Evolutionary conservation across 2,797 vertebrate genomes (phyloP), one percentile per base, ranked within the genome.

Genomic region (Sternarchorhynchus goeldii): DNA sequence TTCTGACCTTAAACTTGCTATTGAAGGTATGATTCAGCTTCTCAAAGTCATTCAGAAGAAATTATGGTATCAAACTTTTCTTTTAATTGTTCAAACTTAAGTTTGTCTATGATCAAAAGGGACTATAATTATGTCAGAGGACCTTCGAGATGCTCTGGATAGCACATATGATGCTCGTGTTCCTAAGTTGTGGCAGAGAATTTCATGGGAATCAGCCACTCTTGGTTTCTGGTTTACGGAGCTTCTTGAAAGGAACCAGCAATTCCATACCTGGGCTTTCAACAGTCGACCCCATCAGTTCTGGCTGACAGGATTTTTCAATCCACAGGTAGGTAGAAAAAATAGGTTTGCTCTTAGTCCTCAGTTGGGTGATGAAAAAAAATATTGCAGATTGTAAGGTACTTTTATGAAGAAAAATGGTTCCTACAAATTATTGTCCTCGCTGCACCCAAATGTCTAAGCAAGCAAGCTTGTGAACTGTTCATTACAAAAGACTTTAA

Each of bases 141-240:
- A 94, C 73, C 85, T 95, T 79, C 90, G 93, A 5, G 92, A 95
- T 66, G 92, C 93, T 20, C 90, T 95, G 6, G 93, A 95, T 91
- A 92, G 86, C 81, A 93, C 94, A 89, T 95, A 93, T 29, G 90
- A 96, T 0, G 93, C 94, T 20, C 90, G 93, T 70, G 87, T 96
- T 75, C 94, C 95, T 0, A 90, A 88, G 45, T 81, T 91, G 10
- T 96, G 95, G 94, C 90, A 92, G 79, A 93, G 89, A 62, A 92
- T 93, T 90, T 95, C 94, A 80, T 96, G 95, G 95, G 92, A 93
- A 6, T 94, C 94, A 0, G 83, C 92, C 39, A 94, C 94, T 16
- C 86, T 96, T 75, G 94, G 94, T 60, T 96, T 96, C 91, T 95
- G 94, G 94, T 96, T 95, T 90, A 93, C 92, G 21, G 95, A 96